A percentile compares a stretch with the other conserved stretches of the same genome.
These are phyloP conservation scores for Coregonus sp. DNA, from an alignment of 2,797 vertebrate species.

Conservation along the genomic window DNA sequence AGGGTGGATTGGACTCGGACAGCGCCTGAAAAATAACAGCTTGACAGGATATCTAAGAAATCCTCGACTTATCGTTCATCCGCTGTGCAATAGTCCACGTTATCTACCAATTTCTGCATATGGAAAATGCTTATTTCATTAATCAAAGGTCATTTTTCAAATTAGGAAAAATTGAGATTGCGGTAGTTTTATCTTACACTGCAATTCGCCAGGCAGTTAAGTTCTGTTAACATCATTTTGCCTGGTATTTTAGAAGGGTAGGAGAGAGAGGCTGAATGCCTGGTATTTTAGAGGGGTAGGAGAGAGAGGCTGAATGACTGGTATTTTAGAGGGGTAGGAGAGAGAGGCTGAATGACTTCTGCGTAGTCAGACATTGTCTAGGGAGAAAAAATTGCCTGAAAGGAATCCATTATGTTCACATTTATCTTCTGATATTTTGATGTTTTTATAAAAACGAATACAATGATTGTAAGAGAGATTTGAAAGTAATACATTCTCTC, in stretches of 20 bases:
- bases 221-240: background rate
- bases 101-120: background rate
- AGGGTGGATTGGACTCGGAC: constrained; percentile 13
- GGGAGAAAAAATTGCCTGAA: background rate
- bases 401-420: background rate
- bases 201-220: background rate
- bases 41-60: constrained; percentile 2
- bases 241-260: background rate
- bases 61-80: background rate
- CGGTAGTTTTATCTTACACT: background rate
- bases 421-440: background rate
- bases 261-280: background rate
- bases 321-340: background rate
- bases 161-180: background rate
- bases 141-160: background rate
- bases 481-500: background rate
- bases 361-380: background rate
- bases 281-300: no score
- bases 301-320: no score
- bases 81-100: background rate
- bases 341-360: background rate
- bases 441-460: background rate
- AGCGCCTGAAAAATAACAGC: constrained; percentile 1
- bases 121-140: background rate
- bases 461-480: background rate